Percentiles rank a stretch among this genome's conserved stretches.
These are phyloP conservation scores for Hirtodrosophila cameraria DNA, from an alignment of 2,888 invertebrate genomes.

Conservation along the genomic window DNA sequence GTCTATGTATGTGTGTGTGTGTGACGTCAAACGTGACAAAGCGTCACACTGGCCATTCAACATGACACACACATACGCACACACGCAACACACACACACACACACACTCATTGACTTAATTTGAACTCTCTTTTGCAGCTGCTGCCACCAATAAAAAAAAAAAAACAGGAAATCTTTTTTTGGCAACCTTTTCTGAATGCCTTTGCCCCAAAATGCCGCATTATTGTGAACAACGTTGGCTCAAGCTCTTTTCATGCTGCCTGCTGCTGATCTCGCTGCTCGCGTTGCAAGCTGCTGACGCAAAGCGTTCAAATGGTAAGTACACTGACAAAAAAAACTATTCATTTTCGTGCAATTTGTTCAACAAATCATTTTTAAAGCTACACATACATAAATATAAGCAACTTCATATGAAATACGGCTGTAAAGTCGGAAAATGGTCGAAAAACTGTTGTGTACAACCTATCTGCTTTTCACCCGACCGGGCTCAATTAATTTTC, in stretches of 20 bases:
- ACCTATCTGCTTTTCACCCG: too few relatives aligned
- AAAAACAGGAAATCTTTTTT: conserved; percentile 69
- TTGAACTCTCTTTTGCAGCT: conserved; percentile 60
- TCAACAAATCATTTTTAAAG: too few relatives aligned
- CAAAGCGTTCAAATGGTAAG: conserved; percentile 73
- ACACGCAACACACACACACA: conserved; percentile 4
- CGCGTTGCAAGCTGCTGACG: conserved; percentile 53
- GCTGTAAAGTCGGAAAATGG: too few relatives aligned
- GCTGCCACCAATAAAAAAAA: conserved; percentile 59
- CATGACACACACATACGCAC: conserved; percentile 29
- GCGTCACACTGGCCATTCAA: conserved; percentile 28
- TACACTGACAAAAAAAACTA: conserved; percentile 15
- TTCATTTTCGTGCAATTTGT: too few relatives aligned
- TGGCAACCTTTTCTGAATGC: conserved; percentile 71
- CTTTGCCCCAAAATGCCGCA: conserved; percentile 71
- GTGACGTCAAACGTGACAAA: conserved; percentile 69
- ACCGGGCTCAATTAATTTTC: too few relatives aligned
- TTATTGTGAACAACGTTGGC: conserved; percentile 79
- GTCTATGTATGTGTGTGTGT: too few relatives aligned
- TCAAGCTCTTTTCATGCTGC: conserved; percentile 69
- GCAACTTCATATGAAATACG: too few relatives aligned
- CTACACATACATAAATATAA: too few relatives aligned
- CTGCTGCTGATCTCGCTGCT: conserved; percentile 45
- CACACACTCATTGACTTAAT: conserved; percentile 22
- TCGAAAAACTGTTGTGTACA: too few relatives aligned